These are phyloP conservation scores for Oenanthe oenanthe DNA, from an alignment of 2,113 vertebrate species.

Conservation along the genomic window DNA sequence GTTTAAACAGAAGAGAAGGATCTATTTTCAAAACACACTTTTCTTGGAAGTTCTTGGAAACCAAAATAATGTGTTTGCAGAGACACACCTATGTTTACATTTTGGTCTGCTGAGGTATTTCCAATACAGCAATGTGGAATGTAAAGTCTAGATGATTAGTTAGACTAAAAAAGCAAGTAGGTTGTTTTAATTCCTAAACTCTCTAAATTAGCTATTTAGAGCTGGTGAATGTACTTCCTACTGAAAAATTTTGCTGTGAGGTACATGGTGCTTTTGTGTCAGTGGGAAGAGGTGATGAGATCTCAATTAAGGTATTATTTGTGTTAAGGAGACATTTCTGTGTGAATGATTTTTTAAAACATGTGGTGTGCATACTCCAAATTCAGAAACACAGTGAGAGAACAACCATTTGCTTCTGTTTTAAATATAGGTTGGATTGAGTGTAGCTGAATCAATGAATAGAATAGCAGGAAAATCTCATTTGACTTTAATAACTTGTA, in stretches of 20 bases:
- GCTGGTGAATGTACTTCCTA: not conserved
- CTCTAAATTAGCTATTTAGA: not conserved
- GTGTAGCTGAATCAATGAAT: not conserved
- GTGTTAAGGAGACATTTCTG: not conserved
- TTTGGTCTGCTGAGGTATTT: not conserved
- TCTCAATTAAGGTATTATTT: not conserved
- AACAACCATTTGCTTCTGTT: not conserved
- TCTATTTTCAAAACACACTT: not conserved
- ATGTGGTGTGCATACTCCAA: not conserved
- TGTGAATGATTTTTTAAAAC: not conserved
- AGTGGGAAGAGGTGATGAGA: accelerated
- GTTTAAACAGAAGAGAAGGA: not conserved
- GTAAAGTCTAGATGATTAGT: not conserved
- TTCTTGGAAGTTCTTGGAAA: not conserved
- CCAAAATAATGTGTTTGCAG: not conserved
- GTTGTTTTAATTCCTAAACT: not conserved
- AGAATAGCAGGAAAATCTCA: not conserved
- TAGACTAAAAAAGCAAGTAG: not conserved
- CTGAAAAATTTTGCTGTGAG: not conserved
- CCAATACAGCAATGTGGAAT: not conserved
- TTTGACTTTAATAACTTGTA: not conserved
- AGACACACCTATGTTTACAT: not conserved
- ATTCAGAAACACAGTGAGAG: not conserved
- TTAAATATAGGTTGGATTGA: not conserved
- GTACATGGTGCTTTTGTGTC: not conserved